Evolutionary conservation across 2,888 invertebrate species (phyloP).

Genomic region (Dryadula phaetusa): DNA sequence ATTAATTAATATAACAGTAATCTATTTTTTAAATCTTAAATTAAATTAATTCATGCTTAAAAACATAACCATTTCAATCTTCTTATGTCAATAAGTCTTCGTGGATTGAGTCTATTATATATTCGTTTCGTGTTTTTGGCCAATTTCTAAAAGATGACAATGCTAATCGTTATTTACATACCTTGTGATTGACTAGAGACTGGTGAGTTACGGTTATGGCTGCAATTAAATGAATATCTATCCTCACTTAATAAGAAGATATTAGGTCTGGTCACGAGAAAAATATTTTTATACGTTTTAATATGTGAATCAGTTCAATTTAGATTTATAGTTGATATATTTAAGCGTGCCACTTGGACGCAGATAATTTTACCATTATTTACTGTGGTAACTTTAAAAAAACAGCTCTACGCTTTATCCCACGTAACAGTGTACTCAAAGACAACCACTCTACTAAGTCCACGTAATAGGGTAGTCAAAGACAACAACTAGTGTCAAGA

Average conservation of each 20-base stretch:
- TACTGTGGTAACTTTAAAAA: too few relatives aligned
- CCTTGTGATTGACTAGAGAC: slow-evolving; percentile 12
- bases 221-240: slow-evolving; percentile 3
- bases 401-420: too few relatives aligned
- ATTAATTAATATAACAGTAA: too few relatives aligned
- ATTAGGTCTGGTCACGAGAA: slow-evolving; percentile 6
- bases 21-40: too few relatives aligned
- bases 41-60: slow-evolving; percentile 5
- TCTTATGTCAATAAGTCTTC: slow-evolving; percentile 8
- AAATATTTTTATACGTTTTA: not conserved
- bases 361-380: too few relatives aligned
- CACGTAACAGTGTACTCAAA: too few relatives aligned
- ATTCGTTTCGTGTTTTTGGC: slow-evolving; percentile 14
- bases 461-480: too few relatives aligned
- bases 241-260: not conserved
- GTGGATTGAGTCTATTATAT: slow-evolving; percentile 7
- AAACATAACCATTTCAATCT: not conserved
- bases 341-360: too few relatives aligned
- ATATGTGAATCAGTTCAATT: not conserved
- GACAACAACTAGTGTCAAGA: too few relatives aligned
- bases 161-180: slow-evolving; percentile 9
- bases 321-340: too few relatives aligned
- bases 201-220: slow-evolving; percentile 14
- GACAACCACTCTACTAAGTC: too few relatives aligned
- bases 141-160: slow-evolving; percentile 19